Evolutionary conservation across 2,113 vertebrate species (phyloP), one percentile per base, ranked within the genome.

Genomic region (Mastomys coucha): DNA sequence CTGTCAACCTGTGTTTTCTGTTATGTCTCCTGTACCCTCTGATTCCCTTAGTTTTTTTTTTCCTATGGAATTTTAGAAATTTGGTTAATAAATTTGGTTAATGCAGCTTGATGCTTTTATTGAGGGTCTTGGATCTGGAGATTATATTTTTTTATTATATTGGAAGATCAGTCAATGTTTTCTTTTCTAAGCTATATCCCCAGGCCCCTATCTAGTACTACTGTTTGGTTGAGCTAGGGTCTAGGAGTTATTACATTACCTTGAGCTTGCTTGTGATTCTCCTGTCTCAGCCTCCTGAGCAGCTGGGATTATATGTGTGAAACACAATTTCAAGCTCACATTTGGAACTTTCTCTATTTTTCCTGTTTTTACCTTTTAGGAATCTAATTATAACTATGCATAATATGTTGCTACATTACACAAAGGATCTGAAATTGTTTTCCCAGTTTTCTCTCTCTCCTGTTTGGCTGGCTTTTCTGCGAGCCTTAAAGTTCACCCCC

Each of bases 301-400:
- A 75, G 24, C n/a, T 39, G 51, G 8, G 16, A 56, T 72, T 88
- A 17, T 53, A 39, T n/a, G 33, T 53, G 9, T 89, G 70, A 42
- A 89, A 53, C 24, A 42, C 36, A 56, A 73, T 89, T 28, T 33
- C n/a, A 28, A 42, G n/a, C n/a, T 88, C 75, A 90, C 31, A 51
- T 91, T 39, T 91, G 45, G 76, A 12, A 11, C 28, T 14, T 89
- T 88, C 69, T 51, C 39, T 81, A 60, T 84, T 94, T 95, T 92
- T 89, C 42, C 78, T 91, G 5, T 6, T 81, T 28, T 28, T 67
- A 33, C 33, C 77, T 80, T 22, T 20, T 91, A 39, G 36, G 11
- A 86, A 93, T 75, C 19, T 13, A 81, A 39, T 94, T 75, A 81
- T 0, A 81, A 93, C 67, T 78, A 11, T 5, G 51, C 42, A n/a